phyloP scores from a whole-genome alignment of 2,797 vertebrate genomes.

The Presbytis comata region DNA sequence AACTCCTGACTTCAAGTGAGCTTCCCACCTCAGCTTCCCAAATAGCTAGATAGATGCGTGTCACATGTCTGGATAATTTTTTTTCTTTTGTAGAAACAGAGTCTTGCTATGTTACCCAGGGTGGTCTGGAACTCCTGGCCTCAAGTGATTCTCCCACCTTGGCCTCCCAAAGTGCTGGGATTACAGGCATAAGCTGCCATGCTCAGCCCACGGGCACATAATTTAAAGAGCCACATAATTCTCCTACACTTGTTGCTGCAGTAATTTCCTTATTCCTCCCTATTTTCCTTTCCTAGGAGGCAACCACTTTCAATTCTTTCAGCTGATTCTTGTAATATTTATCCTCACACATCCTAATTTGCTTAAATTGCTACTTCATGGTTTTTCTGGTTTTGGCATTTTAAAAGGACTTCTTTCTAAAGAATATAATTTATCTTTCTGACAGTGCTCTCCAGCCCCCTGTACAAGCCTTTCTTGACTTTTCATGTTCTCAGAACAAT shows the following conservation, averaged over 20 bases:
- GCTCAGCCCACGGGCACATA: background rate
- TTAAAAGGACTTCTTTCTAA: slow-evolving; percentile 22
- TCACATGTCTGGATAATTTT: no score
- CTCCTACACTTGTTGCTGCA: background rate
- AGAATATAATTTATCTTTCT: background rate
- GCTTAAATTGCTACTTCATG: background rate
- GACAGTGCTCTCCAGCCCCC: background rate
- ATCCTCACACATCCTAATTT: background rate
- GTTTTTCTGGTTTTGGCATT: background rate
- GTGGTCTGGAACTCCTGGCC: no score
- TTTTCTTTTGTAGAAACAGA: no score
- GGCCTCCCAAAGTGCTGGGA: no score
- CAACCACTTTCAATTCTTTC: background rate
- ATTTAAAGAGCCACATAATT: background rate
- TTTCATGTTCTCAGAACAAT: background rate
- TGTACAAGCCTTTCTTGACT: background rate
- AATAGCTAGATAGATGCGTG: no score
- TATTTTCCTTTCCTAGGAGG: background rate
- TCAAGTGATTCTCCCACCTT: no score
- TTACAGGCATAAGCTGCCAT: no score
- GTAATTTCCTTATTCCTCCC: background rate
- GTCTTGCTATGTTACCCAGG: no score
- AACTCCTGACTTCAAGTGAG: no score
- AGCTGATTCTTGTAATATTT: slow-evolving; percentile 25
- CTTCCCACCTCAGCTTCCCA: no score